Conservation (phyloP, 2,888 invertebrate species). For the Cephus rjabovi region DNA sequence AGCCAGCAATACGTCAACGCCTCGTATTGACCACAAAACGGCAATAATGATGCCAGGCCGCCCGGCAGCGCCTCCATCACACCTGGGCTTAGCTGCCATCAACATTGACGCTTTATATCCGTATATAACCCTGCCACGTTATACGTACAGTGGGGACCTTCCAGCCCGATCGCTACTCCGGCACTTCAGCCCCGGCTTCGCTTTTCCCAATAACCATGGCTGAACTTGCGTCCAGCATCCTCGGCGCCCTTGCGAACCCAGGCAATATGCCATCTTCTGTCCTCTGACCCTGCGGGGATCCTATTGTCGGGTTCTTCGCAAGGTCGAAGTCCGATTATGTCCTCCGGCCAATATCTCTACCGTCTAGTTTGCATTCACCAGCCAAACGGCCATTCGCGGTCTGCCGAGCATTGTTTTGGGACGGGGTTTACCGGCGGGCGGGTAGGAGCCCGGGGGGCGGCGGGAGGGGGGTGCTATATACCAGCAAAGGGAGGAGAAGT, state of each 20-base stretch:
- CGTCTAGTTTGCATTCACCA: constrained; percentile 50
- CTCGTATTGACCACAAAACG: constrained; percentile 48
- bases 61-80: neutral
- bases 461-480: neutral
- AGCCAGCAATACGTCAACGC: constrained; percentile 49
- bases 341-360: constrained; percentile 43
- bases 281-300: neutral
- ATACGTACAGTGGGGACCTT: neutral
- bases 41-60: constrained; percentile 43
- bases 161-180: neutral
- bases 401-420: constrained; percentile 42
- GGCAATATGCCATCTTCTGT: neutral
- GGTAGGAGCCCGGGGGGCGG: neutral
- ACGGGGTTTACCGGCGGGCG: neutral
- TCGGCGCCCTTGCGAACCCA: neutral
- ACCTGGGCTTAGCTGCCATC: neutral
- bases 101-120: neutral
- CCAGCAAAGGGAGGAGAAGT: neutral
- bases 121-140: neutral
- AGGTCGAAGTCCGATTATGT: constrained; percentile 53
- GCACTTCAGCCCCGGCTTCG: neutral
- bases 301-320: constrained; percentile 35
- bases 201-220: neutral
- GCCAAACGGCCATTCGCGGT: constrained; percentile 50
- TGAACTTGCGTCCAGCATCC: neutral